Conservation (phyloP, 2,888 invertebrate genomes). For the Drosophila buzzatii region DNA sequence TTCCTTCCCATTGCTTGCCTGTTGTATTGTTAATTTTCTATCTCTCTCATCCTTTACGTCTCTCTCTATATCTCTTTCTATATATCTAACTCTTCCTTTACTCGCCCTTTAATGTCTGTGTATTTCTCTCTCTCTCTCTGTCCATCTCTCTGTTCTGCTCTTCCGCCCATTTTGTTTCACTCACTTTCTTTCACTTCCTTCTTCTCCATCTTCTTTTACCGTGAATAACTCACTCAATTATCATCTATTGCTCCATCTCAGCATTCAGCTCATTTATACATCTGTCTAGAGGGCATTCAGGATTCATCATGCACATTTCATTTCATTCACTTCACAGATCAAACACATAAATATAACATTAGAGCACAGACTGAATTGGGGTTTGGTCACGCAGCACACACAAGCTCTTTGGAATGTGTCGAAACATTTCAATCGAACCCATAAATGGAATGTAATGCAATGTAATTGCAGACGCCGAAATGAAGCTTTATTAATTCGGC, state of each 20-base stretch:
- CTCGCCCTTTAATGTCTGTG: too few relatives aligned
- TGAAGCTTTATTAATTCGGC: not conserved
- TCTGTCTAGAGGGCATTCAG: not conserved
- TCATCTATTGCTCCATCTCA: too few relatives aligned
- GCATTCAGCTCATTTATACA: not conserved
- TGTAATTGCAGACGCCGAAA: not conserved
- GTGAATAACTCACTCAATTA: too few relatives aligned
- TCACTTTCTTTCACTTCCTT: not conserved
- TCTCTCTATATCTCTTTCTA: too few relatives aligned
- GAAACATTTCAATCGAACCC: slow-evolving; percentile 8
- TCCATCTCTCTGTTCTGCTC: not conserved
- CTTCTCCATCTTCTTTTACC: too few relatives aligned
- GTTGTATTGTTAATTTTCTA: too few relatives aligned
- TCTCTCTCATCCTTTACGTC: too few relatives aligned
- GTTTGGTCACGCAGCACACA: not conserved
- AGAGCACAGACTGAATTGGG: not conserved
- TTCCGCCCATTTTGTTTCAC: accelerated
- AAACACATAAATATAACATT: slow-evolving; percentile 2
- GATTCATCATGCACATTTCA: not conserved
- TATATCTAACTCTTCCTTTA: too few relatives aligned
- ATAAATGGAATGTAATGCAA: not conserved
- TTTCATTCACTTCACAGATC: not conserved
- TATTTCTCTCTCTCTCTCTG: not conserved
- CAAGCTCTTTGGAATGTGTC: not conserved
- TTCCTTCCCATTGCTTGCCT: too few relatives aligned